Base-by-base conservation (phyloP, 2,888 invertebrate species). In the Opisthograptis luteolata region DNA sequence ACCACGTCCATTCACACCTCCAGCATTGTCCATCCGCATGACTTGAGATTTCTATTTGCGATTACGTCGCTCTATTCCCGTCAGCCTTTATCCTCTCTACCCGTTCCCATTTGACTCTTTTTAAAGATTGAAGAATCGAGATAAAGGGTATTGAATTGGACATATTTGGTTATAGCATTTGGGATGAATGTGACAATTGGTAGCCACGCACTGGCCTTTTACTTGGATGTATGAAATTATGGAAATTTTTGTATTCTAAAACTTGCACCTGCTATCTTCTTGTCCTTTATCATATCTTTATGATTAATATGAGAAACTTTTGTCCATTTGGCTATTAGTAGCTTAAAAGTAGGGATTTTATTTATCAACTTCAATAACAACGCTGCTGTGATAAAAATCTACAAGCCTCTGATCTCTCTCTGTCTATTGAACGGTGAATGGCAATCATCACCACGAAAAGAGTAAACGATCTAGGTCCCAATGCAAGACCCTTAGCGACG, bases 1-100 rank as follows among this genome's bases (percentile, higher is more conserved):
- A 58, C 58, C 58, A 50, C 32, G 25, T 12, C 62, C 69, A 70
- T 73, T 74, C 70, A 74, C 66, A 68, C 64, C 52, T 48, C 44
- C 42, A 13, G 14, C 45, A 54, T 62, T 63, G 55, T 67, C 37
- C 31, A 34, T 32, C 36, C 58, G 65, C 66, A 57, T 70, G 66
- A 70, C 66, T 68, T 58, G 69, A 59, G 56, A 50, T 57, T 63
- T 59, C 57, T 44, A 60, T 68, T 55, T 50, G 47, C 53, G 55
- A 51, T 63, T 60, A 55, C 56, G 47, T 52, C 54, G 27, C 45
- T 51, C 51, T 51, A 57, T 58, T 54, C 53, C 55, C 53, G 45
- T 25, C 39, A 41, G 50, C 56, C 45, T 57, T 54, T 60, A 53
- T 58, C 20, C 50, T 27, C 44, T 17, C 14, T 35, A 30, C 12